Base-by-base conservation (phyloP, 2,113 vertebrate genomes). In the Vidua chalybeata region DNA sequence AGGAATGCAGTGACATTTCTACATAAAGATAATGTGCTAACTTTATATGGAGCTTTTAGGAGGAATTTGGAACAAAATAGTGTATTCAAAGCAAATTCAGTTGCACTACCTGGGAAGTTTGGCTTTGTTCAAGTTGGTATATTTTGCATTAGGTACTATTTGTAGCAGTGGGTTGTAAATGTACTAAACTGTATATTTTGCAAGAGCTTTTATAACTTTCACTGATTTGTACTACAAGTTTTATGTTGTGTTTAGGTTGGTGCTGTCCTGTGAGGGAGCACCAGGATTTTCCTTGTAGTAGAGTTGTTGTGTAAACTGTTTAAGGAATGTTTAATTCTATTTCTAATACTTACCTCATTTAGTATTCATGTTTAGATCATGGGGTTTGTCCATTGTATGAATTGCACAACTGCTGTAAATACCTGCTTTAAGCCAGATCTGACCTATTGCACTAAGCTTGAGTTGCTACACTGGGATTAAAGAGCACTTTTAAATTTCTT, bases 401-500 rank as follows among this genome's bases (percentile, higher is more conserved):
- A 78, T 89, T 91, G 63, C 78, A 91, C 77, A 94, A 20, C 64
- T 91, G 71, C 84, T 94, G 45, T 91, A 91, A 93, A 92, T 90
- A 61, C 3, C 76, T 89, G 84, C 68, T 91, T 95, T 75, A 74
- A 88, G 61, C 31, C 62, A 66, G 77, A 63, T 31, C 52, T 85
- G 72, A 90, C 81, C 33, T 75, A 63, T 68, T 97, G 95, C 89
- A 95, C 94, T 97, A 81, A 94, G 79, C 45, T 56, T 84, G 69
- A 95, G 84, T 96, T 94, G 94, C 76, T 85, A 80, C 91, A 94
- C 92, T 91, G 63, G 77, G 84, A 72, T 67, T 88, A 74, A 93
- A 95, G 93, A 92, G 92, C 95, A 97, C 95, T 97, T 97, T 92
- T 79, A 75, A 95, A 94, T 71, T 94, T 96, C 86, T 62, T 95